These are phyloP conservation scores for Neomonachus schauinslandi DNA, from an alignment of 2,113 vertebrate species.

Conservation along the genomic window DNA sequence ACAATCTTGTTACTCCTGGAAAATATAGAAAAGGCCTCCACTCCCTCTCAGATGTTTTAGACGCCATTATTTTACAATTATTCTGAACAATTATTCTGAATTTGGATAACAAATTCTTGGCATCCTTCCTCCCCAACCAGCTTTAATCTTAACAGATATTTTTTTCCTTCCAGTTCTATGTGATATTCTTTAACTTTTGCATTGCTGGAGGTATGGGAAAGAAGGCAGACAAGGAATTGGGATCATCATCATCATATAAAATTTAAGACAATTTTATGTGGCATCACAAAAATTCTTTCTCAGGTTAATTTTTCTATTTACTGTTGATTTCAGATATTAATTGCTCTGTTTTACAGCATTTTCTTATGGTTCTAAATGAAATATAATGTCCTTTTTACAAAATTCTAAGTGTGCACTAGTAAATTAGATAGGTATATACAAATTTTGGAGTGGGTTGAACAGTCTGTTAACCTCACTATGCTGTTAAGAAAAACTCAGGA, in stretches of 20 bases:
- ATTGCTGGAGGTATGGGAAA: neutral
- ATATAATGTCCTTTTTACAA: neutral
- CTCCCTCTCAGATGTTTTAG: neutral
- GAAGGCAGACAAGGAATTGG: neutral
- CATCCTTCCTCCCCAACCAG: neutral
- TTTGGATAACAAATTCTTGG: neutral
- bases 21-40: neutral
- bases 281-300: neutral
- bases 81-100: neutral
- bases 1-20: neutral
- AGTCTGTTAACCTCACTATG: neutral
- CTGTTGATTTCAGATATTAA: neutral
- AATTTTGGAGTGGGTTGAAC: neutral
- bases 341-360: neutral
- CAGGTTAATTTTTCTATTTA: conserved; percentile 16
- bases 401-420: neutral
- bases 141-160: neutral
- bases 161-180: neutral
- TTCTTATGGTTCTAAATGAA: neutral
- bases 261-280: conserved; percentile 33
- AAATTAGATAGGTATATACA: neutral
- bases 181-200: neutral
- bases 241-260: neutral
- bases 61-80: neutral
- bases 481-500: neutral